These are phyloP conservation scores for Quadriops clusia DNA, from an alignment of 2,888 invertebrate genomes.

Conservation along the genomic window DNA sequence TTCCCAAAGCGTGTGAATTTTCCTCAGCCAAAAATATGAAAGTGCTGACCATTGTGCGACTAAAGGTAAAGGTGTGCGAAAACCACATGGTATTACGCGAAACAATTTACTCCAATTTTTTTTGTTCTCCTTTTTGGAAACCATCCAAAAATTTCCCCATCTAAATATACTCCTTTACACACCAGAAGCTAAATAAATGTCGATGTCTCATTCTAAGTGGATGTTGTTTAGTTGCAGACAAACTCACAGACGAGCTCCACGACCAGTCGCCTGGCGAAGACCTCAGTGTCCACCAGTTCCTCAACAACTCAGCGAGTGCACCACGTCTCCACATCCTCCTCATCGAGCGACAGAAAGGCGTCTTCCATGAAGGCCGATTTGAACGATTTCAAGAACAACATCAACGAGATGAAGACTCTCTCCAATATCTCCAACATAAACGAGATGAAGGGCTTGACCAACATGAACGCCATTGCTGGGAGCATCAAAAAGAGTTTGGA, in stretches of 20 bases:
- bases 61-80: too few relatives aligned
- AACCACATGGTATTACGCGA: too few relatives aligned
- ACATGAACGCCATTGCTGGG: constrained; percentile 9
- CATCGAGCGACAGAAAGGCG: constrained; percentile 62
- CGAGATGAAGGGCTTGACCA: constrained; percentile 12
- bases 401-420: constrained; percentile 77
- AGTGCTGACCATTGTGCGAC: too few relatives aligned
- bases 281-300: constrained; percentile 35
- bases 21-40: too few relatives aligned
- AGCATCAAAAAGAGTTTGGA: constrained; percentile 40
- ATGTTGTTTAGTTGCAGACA: constrained; percentile 36
- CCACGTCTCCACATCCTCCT: constrained; percentile 32
- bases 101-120: too few relatives aligned
- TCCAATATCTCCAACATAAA: constrained; percentile 20
- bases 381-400: constrained; percentile 67
- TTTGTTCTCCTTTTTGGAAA: too few relatives aligned
- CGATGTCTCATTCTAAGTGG: too few relatives aligned
- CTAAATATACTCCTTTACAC: too few relatives aligned
- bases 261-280: constrained; percentile 36
- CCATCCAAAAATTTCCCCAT: too few relatives aligned
- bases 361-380: constrained; percentile 72
- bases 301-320: constrained; percentile 38
- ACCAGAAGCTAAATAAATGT: too few relatives aligned
- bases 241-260: constrained; percentile 50
- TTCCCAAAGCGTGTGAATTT: too few relatives aligned